A percentile compares a stretch with the other conserved stretches of the same genome.
Conservation (phyloP, 2,888 invertebrate genomes). For the Creontiades dilutus region DNA sequence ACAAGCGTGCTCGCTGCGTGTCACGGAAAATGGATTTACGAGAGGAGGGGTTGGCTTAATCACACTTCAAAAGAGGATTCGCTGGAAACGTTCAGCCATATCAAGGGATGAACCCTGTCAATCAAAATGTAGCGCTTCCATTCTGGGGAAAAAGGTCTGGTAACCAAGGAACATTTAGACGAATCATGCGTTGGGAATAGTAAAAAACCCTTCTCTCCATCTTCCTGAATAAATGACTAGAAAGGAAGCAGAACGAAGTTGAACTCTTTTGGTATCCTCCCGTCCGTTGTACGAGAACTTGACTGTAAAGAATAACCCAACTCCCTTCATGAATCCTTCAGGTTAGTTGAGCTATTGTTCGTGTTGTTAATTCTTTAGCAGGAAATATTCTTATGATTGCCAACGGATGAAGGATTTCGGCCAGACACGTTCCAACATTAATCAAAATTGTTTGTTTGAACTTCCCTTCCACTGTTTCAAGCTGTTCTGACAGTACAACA, state of each 20-base stretch:
- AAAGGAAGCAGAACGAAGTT: conserved; percentile 17
- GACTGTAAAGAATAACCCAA: neutral
- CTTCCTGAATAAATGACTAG: conserved; percentile 43
- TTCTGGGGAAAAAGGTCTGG: neutral
- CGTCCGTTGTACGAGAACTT: neutral
- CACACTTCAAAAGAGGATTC: too few relatives aligned
- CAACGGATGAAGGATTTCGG: too few relatives aligned
- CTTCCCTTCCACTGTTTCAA: too few relatives aligned
- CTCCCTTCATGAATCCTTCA: neutral
- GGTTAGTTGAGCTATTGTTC: neutral
- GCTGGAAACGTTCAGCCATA: too few relatives aligned
- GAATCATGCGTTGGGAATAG: conserved; percentile 40
- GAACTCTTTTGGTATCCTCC: neutral
- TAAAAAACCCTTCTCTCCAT: conserved; percentile 18
- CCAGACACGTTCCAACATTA: too few relatives aligned
- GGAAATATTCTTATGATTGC: neutral
- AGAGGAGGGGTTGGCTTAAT: too few relatives aligned
- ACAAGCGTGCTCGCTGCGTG: too few relatives aligned
- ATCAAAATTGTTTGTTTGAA: too few relatives aligned
- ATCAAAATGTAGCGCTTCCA: neutral
- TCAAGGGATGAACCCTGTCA: too few relatives aligned
- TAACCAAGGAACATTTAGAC: conserved; percentile 28
- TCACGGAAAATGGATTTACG: too few relatives aligned
- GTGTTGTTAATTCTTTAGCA: neutral
- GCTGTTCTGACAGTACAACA: too few relatives aligned